A percentile compares a stretch with the other conserved stretches of the same genome.
Conservation (phyloP, 2,113 vertebrate species). For the Scytalopus superciliaris region DNA sequence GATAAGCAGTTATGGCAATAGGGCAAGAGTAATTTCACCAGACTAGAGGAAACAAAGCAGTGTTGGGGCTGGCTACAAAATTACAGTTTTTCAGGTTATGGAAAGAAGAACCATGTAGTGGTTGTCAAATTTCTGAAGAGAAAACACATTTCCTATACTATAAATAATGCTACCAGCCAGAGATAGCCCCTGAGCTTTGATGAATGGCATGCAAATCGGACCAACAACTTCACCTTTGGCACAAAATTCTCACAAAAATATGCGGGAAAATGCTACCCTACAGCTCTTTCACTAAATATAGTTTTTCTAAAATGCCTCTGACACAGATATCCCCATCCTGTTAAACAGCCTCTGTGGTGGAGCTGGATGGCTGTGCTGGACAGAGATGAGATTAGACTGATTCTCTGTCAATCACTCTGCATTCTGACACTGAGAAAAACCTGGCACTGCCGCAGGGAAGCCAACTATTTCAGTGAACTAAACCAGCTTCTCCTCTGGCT, state of each 20-base stretch:
- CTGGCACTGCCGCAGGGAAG: neutral
- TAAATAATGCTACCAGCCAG: neutral
- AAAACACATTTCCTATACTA: neutral
- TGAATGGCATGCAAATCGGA: neutral
- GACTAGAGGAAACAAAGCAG: neutral
- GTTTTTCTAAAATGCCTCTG: neutral
- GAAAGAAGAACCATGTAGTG: neutral
- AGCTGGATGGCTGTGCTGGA: conserved; percentile 52
- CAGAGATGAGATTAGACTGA: neutral
- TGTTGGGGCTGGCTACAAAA: neutral
- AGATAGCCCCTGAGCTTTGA: neutral
- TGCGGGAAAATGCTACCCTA: neutral
- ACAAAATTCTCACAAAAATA: neutral
- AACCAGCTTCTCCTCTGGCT: neutral
- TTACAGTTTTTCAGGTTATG: neutral
- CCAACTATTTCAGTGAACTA: neutral
- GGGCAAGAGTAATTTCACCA: neutral
- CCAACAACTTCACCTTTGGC: neutral
- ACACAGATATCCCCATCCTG: neutral
- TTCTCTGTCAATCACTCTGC: neutral
- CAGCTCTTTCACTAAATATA: neutral
- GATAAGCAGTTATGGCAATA: neutral
- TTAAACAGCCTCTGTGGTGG: neutral
- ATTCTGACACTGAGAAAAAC: neutral
- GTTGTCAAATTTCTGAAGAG: neutral